Percentiles rank a stretch among this genome's conserved stretches.
Evolutionary conservation across 2,113 vertebrate genomes (phyloP).

Genomic region (Phalacrocorax carbo): DNA sequence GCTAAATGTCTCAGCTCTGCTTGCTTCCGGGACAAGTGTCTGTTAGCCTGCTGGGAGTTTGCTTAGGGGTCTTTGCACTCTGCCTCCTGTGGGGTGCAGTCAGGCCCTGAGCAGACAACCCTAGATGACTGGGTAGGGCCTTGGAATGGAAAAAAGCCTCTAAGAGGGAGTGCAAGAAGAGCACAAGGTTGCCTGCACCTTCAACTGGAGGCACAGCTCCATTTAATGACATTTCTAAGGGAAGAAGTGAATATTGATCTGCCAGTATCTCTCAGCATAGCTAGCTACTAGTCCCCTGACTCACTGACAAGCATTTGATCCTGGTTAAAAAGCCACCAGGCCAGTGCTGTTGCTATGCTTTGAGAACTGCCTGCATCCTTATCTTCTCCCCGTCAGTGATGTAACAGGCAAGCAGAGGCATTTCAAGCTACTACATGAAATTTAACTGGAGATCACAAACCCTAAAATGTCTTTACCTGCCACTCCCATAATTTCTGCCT

Average conservation of each 20-base stretch:
- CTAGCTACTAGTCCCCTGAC: not conserved
- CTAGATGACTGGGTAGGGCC: not conserved
- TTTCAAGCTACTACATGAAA: not conserved
- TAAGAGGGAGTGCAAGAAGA: not conserved
- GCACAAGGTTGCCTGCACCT: not conserved
- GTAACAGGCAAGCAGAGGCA: not conserved
- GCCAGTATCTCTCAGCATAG: not conserved
- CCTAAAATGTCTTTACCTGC: not conserved
- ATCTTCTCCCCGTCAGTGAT: not conserved
- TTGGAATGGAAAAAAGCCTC: not conserved
- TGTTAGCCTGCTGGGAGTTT: not conserved
- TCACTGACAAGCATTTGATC: not conserved
- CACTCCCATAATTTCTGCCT: not conserved
- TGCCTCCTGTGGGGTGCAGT: not conserved
- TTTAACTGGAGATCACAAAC: not conserved
- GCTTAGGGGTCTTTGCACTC: rapidly evolving
- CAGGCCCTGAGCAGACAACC: not conserved
- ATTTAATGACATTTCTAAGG: not conserved
- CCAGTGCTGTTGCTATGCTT: not conserved
- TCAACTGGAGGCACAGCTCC: not conserved
- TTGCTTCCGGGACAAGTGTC: not conserved
- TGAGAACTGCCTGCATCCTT: not conserved
- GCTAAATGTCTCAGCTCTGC: not conserved
- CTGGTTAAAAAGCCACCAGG: not conserved
- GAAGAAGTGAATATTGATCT: not conserved